A percentile compares a stretch with the other conserved stretches of the same genome.
Conservation (phyloP, 2,888 invertebrate species). For the Drosophila diplacantha region DNA sequence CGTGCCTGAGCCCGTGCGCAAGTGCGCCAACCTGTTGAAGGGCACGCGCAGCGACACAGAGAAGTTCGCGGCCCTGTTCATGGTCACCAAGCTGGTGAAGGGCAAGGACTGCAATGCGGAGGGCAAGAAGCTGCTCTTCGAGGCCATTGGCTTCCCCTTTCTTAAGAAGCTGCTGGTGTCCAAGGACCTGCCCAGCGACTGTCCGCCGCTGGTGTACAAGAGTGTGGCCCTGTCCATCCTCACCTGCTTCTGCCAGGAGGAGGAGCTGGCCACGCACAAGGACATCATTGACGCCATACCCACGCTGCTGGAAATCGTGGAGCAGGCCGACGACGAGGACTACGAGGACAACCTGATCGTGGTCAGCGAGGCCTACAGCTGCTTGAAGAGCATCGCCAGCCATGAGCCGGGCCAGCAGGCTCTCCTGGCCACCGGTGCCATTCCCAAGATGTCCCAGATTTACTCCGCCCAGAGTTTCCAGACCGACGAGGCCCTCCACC, state of each 20-base stretch:
- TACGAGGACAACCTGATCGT: slow-evolving; percentile 92
- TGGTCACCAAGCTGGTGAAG: slow-evolving; percentile 93
- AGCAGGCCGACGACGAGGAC: slow-evolving; percentile 89
- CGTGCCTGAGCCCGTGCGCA: slow-evolving; percentile 88
- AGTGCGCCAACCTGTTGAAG: slow-evolving; percentile 89
- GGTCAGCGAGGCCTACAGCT: slow-evolving; percentile 91
- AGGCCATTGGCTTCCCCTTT: slow-evolving; percentile 93
- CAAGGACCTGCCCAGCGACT: slow-evolving; percentile 88
- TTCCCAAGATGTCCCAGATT: slow-evolving; percentile 89
- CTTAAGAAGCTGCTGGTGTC: slow-evolving; percentile 87
- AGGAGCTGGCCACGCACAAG: slow-evolving; percentile 87
- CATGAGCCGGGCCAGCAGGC: slow-evolving; percentile 88
- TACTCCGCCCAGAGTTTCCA: slow-evolving; percentile 93
- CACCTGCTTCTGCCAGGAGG: slow-evolving; percentile 90
- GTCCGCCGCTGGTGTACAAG: slow-evolving; percentile 93
- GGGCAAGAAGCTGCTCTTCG: slow-evolving; percentile 89
- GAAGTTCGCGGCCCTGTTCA: slow-evolving; percentile 93
- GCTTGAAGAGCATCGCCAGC: slow-evolving; percentile 88
- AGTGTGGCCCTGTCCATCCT: slow-evolving; percentile 92
- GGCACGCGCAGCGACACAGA: slow-evolving; percentile 91
- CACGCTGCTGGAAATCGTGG: slow-evolving; percentile 89
- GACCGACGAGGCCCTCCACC: slow-evolving; percentile 90
- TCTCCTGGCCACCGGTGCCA: slow-evolving; percentile 86
- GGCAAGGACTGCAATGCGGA: slow-evolving; percentile 87
- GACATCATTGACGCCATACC: slow-evolving; percentile 91